Evolutionary conservation across 2,888 invertebrate genomes (phyloP).

Genomic region (Drosophila engyochracea): DNA sequence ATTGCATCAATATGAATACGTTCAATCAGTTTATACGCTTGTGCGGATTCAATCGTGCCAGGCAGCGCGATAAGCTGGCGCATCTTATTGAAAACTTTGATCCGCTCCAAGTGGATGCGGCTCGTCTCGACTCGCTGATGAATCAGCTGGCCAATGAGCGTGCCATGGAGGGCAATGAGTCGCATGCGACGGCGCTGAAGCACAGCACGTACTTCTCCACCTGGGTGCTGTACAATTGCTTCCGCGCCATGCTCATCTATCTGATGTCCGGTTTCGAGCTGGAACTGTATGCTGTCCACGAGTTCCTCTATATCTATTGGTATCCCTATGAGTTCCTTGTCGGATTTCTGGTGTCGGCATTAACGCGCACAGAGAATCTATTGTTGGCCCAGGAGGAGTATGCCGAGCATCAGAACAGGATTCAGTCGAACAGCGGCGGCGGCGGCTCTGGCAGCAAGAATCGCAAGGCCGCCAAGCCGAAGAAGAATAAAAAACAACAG

Average conservation of each 20-base stretch:
- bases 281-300: conserved; percentile 97
- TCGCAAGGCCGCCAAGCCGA: conserved; percentile 85
- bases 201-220: conserved; percentile 87
- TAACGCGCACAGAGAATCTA: conserved; percentile 95
- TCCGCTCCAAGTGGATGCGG: conserved; percentile 95
- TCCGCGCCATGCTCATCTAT: conserved; percentile 96
- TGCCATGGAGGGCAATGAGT: conserved; percentile 90
- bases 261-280: conserved; percentile 97
- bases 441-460: conserved; percentile 71
- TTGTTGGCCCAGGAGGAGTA: conserved; percentile 91
- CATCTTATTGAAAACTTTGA: conserved; percentile 94
- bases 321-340: conserved; percentile 97
- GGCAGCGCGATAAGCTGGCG: conserved; percentile 97
- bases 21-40: conserved; percentile 94
- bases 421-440: conserved; percentile 56
- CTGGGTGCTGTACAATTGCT: conserved; percentile 97
- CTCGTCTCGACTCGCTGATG: conserved; percentile 93
- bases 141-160: conserved; percentile 88
- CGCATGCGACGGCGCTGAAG: conserved; percentile 90
- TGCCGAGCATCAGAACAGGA: conserved; percentile 84
- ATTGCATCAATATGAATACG: conserved; percentile 91
- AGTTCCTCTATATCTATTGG: conserved; percentile 98
- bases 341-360: conserved; percentile 96
- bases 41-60: conserved; percentile 97
- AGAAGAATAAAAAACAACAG: conserved; percentile 88